These are phyloP conservation scores for Pseudococcus viburni DNA, from an alignment of 2,888 invertebrate species.

Conservation along the genomic window DNA sequence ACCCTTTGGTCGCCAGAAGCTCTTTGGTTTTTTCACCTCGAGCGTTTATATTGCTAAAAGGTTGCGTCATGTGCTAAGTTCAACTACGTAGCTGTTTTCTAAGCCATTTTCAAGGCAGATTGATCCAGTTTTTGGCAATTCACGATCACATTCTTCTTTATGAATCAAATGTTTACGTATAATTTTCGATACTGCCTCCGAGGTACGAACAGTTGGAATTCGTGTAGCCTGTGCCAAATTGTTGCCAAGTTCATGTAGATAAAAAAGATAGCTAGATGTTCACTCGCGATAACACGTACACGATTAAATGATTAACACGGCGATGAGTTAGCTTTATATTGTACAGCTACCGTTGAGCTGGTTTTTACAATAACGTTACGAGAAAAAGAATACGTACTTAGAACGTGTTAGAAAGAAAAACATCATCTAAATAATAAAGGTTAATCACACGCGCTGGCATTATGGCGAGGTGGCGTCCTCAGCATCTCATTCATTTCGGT, in stretches of 20 bases:
- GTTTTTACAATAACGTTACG: background rate
- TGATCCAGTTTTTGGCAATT: too few relatives aligned
- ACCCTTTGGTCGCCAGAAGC: too few relatives aligned
- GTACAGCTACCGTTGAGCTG: background rate
- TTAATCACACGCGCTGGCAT: conserved; percentile 1
- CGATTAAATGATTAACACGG: background rate
- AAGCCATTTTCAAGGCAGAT: too few relatives aligned
- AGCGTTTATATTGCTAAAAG: too few relatives aligned
- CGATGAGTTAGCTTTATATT: background rate
- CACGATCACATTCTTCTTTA: too few relatives aligned
- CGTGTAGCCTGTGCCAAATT: background rate
- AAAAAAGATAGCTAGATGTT: background rate
- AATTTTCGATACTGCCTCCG: background rate
- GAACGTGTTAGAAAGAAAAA: background rate
- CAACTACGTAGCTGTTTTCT: too few relatives aligned
- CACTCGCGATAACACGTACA: background rate
- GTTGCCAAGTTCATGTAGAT: background rate
- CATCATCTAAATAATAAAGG: background rate
- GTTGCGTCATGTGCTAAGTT: too few relatives aligned
- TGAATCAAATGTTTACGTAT: background rate
- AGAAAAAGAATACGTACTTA: background rate
- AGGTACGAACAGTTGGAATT: background rate
- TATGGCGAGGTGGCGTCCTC: background rate
- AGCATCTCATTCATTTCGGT: background rate
- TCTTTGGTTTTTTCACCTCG: too few relatives aligned